Evolutionary conservation across 1,140 invertebrate genomes (phyloP).

Genomic region (Hyles vespertilio): DNA sequence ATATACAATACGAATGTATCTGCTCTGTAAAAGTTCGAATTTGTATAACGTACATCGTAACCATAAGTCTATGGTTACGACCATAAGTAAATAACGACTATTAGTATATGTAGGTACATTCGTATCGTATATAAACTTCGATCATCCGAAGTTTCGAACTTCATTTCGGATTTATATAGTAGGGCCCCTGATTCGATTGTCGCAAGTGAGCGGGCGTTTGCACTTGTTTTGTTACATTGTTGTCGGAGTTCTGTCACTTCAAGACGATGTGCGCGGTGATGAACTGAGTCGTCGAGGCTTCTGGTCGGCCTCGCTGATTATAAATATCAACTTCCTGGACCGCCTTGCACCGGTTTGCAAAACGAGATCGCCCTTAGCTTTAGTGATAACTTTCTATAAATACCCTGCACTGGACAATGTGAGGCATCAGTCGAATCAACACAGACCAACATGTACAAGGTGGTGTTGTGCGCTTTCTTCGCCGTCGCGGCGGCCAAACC

Average conservation of each 20-base stretch:
- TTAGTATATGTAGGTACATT: too few relatives aligned
- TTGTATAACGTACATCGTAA: too few relatives aligned
- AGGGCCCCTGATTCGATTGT: not conserved
- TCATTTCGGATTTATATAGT: too few relatives aligned
- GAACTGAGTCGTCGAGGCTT: conserved; percentile 37
- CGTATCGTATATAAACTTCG: too few relatives aligned
- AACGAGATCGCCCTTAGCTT: conserved; percentile 59
- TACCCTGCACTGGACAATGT: conserved; percentile 38
- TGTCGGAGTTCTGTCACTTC: not conserved
- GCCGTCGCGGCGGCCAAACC: conserved; percentile 67
- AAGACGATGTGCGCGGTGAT: conserved; percentile 36
- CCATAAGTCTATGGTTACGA: too few relatives aligned
- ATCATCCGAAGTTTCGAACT: too few relatives aligned
- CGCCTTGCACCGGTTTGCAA: conserved; percentile 62
- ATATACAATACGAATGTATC: too few relatives aligned
- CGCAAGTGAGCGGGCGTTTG: not conserved
- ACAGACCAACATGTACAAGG: conserved; percentile 77
- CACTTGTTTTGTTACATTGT: conserved; percentile 1
- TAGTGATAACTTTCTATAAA: conserved; percentile 60
- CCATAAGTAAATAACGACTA: too few relatives aligned
- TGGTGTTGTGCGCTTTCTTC: conserved; percentile 77
- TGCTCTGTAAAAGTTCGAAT: too few relatives aligned
- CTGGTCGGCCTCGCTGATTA: conserved; percentile 48
- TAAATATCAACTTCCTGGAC: conserved; percentile 67
- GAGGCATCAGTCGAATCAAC: conserved; percentile 64